Conservation (phyloP, 1,140 invertebrate genomes). For the Drosophila persimilis region DNA sequence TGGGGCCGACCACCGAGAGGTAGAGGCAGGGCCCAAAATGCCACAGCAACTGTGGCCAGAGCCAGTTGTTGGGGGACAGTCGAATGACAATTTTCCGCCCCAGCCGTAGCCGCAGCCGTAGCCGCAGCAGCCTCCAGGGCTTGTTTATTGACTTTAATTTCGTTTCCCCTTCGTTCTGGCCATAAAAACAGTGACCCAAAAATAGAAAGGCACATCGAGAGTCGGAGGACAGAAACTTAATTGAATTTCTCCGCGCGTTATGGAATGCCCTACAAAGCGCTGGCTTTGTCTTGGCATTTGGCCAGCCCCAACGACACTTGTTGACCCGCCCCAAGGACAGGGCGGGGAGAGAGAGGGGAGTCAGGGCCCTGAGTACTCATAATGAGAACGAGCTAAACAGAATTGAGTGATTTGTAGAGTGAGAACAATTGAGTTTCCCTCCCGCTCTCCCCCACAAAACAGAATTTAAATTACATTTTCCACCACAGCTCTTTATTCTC, state of each 20-base stretch:
- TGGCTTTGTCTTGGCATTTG: conserved; percentile 31
- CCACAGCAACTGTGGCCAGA: conserved; percentile 71
- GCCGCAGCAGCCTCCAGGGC: conserved; percentile 20
- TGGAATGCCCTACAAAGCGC: conserved; percentile 59
- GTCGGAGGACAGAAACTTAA: conserved; percentile 49
- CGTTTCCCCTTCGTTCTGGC: conserved; percentile 55
- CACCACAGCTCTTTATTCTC: conserved; percentile 7
- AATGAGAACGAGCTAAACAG: conserved; percentile 29
- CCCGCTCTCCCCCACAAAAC: conserved; percentile 10
- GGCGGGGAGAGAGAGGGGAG: conserved; percentile 8
- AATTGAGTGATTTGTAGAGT: conserved; percentile 35
- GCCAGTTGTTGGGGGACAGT: conserved; percentile 59
- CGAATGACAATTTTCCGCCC: conserved; percentile 39
- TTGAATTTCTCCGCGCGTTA: conserved; percentile 78
- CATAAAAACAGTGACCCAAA: conserved; percentile 58
- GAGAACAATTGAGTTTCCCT: conserved; percentile 11
- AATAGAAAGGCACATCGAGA: conserved; percentile 19
- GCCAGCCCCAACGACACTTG: conserved; percentile 42
- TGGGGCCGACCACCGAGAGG: conserved; percentile 14
- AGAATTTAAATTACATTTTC: conserved; percentile 36
- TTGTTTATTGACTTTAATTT: conserved; percentile 81
- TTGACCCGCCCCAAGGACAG: conserved; percentile 38
- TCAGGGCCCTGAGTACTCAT: not conserved
- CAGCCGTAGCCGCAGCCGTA: not conserved
- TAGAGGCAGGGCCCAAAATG: not conserved